A percentile compares a stretch with the other conserved stretches of the same genome.
Evolutionary conservation across 2,113 vertebrate species (phyloP).

Genomic region (Ancistrus triradiatus): DNA sequence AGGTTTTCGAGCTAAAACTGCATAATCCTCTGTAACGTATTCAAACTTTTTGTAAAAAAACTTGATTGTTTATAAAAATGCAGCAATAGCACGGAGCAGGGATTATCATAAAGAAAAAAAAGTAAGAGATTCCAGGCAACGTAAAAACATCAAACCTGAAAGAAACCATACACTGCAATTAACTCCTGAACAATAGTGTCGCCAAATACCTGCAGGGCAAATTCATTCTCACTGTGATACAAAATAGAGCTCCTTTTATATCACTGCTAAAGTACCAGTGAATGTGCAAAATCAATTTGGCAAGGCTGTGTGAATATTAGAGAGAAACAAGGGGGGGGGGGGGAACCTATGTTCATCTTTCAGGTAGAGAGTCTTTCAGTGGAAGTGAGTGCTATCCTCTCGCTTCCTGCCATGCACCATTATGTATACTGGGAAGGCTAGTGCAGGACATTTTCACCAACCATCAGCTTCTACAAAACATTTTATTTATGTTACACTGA

Average conservation of each 20-base stretch:
- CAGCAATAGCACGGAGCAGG: background rate
- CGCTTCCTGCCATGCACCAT: background rate
- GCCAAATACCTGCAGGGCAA: conserved; percentile 57
- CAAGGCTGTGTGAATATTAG: conserved; percentile 15
- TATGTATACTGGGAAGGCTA: background rate
- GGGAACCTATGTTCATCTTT: conserved; percentile 5
- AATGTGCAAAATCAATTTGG: conserved; percentile 57
- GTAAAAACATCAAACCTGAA: conserved; percentile 31
- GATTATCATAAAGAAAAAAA: background rate
- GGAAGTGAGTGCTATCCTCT: background rate
- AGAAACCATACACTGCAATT: conserved; percentile 46
- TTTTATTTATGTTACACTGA: too few species aligned
- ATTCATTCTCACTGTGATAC: conserved; percentile 37
- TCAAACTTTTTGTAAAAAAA: background rate
- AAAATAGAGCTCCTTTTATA: conserved; percentile 49
- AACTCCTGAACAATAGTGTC: conserved; percentile 52
- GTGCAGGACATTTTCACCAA: background rate
- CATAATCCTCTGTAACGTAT: background rate
- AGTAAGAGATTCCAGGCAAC: background rate
- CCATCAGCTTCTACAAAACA: too few species aligned
- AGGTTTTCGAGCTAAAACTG: too few species aligned
- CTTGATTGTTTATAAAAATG: conserved; percentile 1
- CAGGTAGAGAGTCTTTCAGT: background rate
- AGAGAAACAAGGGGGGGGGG: background rate
- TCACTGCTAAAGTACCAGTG: conserved; percentile 53